Conservation (phyloP, 2,888 invertebrate species). For the Unio delphinus region DNA sequence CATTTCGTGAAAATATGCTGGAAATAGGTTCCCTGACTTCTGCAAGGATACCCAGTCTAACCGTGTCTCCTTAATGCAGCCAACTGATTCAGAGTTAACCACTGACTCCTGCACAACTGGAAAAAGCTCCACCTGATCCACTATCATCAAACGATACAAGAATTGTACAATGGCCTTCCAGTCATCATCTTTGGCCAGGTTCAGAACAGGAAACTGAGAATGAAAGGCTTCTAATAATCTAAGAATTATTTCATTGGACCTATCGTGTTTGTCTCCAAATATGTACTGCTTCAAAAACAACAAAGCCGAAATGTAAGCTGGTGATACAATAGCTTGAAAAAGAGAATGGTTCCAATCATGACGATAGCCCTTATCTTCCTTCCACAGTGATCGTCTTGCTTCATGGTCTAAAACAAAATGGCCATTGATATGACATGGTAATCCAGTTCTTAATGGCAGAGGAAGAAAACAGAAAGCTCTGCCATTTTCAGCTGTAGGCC, state of each 20-base stretch:
- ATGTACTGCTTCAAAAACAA: conserved; percentile 8
- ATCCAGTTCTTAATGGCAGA: conserved; percentile 40
- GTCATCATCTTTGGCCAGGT: conserved; percentile 7
- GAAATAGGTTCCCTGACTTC: neutral
- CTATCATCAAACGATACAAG: conserved; percentile 6
- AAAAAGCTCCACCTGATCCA: neutral
- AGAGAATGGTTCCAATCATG: conserved; percentile 58
- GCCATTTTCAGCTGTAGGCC: neutral
- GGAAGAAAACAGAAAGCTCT: conserved; percentile 53
- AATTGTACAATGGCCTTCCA: conserved; percentile 11
- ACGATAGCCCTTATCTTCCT: conserved; percentile 12
- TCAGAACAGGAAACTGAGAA: conserved; percentile 12
- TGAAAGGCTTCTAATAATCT: neutral
- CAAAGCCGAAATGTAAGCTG: conserved; percentile 45
- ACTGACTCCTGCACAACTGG: neutral
- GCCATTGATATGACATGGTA: conserved; percentile 59
- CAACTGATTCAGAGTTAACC: no score
- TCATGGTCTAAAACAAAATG: conserved; percentile 60
- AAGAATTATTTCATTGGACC: neutral
- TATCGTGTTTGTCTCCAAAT: neutral
- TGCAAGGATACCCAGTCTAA: neutral
- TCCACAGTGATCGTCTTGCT: conserved; percentile 44
- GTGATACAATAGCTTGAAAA: conserved; percentile 46
- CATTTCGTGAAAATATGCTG: neutral
- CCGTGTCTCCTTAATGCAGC: no score